Conservation (phyloP, 64 coral and sea anemone species). For the Stichodactyla helianthus region DNA sequence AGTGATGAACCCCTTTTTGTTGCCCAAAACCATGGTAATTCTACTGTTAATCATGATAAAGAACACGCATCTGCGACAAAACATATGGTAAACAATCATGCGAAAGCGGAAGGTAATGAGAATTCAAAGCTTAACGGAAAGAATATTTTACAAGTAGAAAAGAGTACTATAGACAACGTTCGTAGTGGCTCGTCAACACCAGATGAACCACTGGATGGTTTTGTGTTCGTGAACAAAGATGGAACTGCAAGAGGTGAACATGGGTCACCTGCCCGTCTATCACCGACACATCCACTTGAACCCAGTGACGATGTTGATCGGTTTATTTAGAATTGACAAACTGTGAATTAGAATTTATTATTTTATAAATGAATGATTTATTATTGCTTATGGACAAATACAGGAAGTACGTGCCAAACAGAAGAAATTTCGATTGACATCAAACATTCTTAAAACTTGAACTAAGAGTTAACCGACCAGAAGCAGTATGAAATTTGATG, state of each 20-base stretch:
- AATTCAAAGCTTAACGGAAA: not conserved
- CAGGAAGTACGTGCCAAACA: no score
- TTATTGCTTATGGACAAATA: no score
- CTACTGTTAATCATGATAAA: not conserved
- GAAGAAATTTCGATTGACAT: no score
- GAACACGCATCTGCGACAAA: not conserved
- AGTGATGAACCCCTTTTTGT: not conserved
- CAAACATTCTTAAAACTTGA: no score
- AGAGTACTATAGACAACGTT: not conserved
- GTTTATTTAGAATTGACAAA: not conserved
- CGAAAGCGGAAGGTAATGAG: not conserved
- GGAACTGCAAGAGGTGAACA: slow-evolving; percentile 24
- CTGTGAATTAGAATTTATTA: not conserved
- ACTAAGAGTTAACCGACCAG: no score
- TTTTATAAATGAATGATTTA: no score
- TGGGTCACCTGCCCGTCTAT: not conserved
- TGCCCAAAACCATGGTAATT: not conserved
- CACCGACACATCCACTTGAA: not conserved
- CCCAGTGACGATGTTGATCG: not conserved
- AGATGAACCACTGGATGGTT: slow-evolving; percentile 24
- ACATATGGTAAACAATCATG: not conserved
- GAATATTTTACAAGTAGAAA: not conserved
- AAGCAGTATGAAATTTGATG: no score
- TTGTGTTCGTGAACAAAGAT: slow-evolving; percentile 53
- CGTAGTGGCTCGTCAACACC: not conserved